Evolutionary conservation across 2,113 vertebrate genomes (phyloP).

Genomic region (Centropus bengalensis): DNA sequence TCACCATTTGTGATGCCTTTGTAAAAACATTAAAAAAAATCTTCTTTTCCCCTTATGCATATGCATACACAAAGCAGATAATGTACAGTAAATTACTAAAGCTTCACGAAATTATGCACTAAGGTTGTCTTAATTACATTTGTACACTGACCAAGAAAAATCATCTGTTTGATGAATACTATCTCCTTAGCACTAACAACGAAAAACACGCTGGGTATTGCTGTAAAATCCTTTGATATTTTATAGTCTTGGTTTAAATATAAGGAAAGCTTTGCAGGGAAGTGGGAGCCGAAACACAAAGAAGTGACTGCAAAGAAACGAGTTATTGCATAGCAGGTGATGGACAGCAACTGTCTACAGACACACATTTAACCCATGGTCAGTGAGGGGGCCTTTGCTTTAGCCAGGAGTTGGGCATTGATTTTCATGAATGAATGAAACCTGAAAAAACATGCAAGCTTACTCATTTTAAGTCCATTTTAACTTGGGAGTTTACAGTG

Average conservation of each 20-base stretch:
- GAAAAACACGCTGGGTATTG: not conserved
- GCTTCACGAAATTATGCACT: not conserved
- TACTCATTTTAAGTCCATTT: constrained; percentile 3
- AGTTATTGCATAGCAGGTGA: not conserved
- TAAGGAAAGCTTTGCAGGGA: not conserved
- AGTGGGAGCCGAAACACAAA: not conserved
- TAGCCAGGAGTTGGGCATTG: not conserved
- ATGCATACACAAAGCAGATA: not conserved
- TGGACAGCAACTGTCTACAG: not conserved
- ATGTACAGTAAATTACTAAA: not conserved
- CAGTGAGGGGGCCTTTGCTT: constrained; percentile 18
- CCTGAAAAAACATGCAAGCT: not conserved
- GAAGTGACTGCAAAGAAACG: not conserved
- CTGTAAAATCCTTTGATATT: not conserved
- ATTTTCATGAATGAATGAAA: constrained; percentile 34
- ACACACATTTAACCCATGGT: not conserved
- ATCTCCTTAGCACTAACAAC: not conserved
- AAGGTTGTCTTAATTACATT: not conserved
- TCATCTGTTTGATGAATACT: not conserved
- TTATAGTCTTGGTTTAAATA: not conserved
- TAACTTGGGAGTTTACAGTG: not conserved
- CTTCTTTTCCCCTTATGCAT: not conserved
- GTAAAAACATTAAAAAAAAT: not conserved
- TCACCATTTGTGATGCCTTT: not conserved
- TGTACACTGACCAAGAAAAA: not conserved